These are phyloP conservation scores for Drosophila melanogaster DNA, from an alignment of 1,140 invertebrate species.

Conservation along the genomic window DNA sequence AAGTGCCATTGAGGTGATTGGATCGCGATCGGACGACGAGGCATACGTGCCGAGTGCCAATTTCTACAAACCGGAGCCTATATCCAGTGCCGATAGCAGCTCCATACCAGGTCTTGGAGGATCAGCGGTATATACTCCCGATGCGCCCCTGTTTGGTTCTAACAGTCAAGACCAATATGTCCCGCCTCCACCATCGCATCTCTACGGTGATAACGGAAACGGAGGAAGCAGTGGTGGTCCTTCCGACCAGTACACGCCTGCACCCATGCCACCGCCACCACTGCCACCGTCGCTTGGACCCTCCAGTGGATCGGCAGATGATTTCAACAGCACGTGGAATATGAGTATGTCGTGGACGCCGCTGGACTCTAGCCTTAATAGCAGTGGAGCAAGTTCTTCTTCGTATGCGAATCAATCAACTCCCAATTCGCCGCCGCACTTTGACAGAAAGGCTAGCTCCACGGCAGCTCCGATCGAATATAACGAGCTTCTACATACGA, in stretches of 20 bases:
- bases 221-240: slow-evolving; percentile 8
- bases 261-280: slow-evolving; percentile 86
- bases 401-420: slow-evolving; percentile 81
- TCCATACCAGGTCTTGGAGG: slow-evolving; percentile 64
- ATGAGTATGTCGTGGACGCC: slow-evolving; percentile 81
- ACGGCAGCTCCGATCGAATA: slow-evolving; percentile 86
- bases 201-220: slow-evolving; percentile 33
- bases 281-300: slow-evolving; percentile 85
- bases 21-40: slow-evolving; percentile 80
- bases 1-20: slow-evolving; percentile 86
- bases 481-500: slow-evolving; percentile 69
- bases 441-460: slow-evolving; percentile 86
- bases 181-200: slow-evolving; percentile 66
- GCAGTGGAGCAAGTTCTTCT: slow-evolving; percentile 63
- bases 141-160: slow-evolving; percentile 43
- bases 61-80: slow-evolving; percentile 70
- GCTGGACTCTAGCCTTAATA: slow-evolving; percentile 67
- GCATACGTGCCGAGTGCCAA: slow-evolving; percentile 64
- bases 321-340: slow-evolving; percentile 80
- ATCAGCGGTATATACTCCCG: slow-evolving; percentile 54
- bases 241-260: slow-evolving; percentile 70
- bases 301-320: slow-evolving; percentile 14
- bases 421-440: slow-evolving; percentile 88
- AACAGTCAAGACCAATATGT: slow-evolving; percentile 56
- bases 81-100: slow-evolving; percentile 40